phyloP scores from a whole-genome alignment of 2,888 invertebrate species.

The Leucoma salicis region DNA sequence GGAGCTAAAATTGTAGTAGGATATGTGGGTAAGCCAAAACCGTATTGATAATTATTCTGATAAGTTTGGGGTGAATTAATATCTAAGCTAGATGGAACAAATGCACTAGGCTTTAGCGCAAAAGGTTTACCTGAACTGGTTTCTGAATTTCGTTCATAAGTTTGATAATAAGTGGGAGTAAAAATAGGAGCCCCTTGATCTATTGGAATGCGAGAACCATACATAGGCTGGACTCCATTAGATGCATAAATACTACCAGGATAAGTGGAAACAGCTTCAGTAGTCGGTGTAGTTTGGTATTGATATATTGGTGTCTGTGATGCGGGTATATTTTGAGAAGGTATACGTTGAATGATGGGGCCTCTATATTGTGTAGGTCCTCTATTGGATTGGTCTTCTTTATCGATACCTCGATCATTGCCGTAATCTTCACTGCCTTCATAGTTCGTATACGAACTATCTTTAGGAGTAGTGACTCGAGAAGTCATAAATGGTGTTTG shows the following conservation, averaged over 20 bases:
- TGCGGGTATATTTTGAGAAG: background rate
- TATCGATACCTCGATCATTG: background rate
- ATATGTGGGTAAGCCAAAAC: no score
- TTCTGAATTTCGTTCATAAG: no score
- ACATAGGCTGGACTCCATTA: background rate
- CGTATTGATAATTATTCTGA: background rate
- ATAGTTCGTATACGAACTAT: constrained; percentile 16
- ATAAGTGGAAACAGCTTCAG: background rate
- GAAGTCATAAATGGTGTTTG: constrained; percentile 22
- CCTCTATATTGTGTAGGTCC: no score
- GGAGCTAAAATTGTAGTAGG: no score
- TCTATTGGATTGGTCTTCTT: background rate
- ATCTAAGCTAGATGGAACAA: constrained; percentile 3
- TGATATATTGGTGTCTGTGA: background rate
- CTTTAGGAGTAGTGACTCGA: constrained; percentile 11
- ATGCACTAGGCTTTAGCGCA: background rate
- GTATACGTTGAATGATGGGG: background rate
- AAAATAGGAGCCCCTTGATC: no score
- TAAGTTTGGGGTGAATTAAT: constrained; percentile 4
- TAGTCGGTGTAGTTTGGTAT: background rate
- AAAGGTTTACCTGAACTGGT: no score
- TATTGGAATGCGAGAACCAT: background rate
- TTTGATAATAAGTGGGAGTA: no score
- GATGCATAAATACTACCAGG: background rate
- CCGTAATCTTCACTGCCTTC: constrained; percentile 12